These are phyloP conservation scores for Monodelphis domestica DNA, from an alignment of 2,797 vertebrate genomes.

Conservation along the genomic window DNA sequence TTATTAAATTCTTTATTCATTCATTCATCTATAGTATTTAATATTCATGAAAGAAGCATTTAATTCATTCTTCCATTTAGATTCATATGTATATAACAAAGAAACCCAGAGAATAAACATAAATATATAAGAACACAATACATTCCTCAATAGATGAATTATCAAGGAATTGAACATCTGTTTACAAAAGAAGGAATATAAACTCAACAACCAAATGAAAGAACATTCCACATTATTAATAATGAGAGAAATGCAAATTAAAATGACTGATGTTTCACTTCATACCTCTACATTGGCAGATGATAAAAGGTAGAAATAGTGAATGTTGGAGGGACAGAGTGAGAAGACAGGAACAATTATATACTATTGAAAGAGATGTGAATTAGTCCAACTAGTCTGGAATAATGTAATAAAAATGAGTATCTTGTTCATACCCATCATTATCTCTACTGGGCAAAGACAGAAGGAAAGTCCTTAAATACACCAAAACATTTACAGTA, in stretches of 20 bases:
- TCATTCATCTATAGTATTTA: background rate
- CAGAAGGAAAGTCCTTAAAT: background rate
- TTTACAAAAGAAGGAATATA: background rate
- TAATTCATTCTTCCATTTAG: background rate
- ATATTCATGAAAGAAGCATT: background rate
- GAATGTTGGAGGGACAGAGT: background rate
- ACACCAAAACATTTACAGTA: background rate
- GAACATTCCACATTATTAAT: background rate
- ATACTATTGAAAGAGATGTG: background rate
- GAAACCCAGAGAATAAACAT: background rate
- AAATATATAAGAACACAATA: background rate
- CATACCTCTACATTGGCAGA: background rate
- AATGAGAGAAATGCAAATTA: background rate
- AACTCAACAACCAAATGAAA: background rate
- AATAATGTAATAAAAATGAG: background rate
- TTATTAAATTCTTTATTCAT: background rate
- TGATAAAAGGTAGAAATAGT: background rate
- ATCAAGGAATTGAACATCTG: background rate
- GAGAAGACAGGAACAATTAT: background rate
- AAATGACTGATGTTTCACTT: background rate
- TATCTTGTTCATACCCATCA: background rate
- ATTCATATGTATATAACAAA: background rate
- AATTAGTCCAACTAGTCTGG: background rate
- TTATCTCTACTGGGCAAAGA: background rate
- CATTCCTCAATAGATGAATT: background rate